phyloP scores from a whole-genome alignment of 2,888 invertebrate species.

The Harpalus rufipes region DNA sequence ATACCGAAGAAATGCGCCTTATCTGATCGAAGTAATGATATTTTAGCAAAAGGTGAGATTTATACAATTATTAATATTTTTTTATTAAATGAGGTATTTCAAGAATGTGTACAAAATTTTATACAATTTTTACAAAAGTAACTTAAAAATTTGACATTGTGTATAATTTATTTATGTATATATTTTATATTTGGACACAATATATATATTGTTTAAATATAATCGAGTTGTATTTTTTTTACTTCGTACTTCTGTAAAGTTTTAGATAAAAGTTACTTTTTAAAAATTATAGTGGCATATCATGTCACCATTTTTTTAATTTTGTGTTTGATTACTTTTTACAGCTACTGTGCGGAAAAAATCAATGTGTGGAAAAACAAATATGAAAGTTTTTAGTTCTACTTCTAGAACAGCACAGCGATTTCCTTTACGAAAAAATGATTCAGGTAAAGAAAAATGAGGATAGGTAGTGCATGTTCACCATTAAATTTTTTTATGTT shows the following conservation, averaged over 20 bases:
- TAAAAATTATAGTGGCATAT: background rate
- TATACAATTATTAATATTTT: constrained; percentile 19
- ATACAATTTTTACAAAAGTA: constrained; percentile 23
- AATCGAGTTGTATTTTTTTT: constrained; percentile 31
- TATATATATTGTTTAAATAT: constrained; percentile 41
- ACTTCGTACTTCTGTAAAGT: constrained; percentile 6
- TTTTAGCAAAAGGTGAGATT: constrained; percentile 53
- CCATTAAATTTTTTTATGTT: no score
- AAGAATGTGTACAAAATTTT: constrained; percentile 48
- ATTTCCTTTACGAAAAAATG: constrained; percentile 48
- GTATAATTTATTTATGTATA: constrained; percentile 34
- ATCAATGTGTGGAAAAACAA: background rate
- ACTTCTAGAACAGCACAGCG: constrained; percentile 20
- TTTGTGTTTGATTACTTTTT: background rate
- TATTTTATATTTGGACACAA: constrained; percentile 19
- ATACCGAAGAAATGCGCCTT: constrained; percentile 47
- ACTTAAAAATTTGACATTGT: constrained; percentile 29
- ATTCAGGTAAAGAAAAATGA: background rate
- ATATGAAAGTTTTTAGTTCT: background rate
- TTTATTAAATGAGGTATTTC: constrained; percentile 43
- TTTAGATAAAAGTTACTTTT: background rate
- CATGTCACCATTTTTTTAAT: background rate
- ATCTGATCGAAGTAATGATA: constrained; percentile 41
- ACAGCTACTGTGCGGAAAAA: background rate
- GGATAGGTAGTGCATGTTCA: background rate